These are phyloP conservation scores for Pangasius macronema DNA, from an alignment of 2,797 vertebrate genomes.

Conservation along the genomic window DNA sequence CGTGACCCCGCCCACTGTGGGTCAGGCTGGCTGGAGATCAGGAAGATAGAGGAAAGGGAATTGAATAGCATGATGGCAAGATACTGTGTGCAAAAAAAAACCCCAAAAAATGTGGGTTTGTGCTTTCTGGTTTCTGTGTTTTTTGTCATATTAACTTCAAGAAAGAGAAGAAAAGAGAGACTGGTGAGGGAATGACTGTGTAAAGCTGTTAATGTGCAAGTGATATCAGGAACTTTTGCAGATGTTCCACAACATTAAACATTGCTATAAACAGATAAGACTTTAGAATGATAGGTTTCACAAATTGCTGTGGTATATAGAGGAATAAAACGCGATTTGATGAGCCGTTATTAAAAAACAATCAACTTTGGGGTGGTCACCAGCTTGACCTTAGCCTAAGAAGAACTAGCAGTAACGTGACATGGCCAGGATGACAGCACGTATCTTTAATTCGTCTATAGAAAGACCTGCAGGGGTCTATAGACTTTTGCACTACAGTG, in stretches of 20 bases:
- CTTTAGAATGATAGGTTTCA: background rate
- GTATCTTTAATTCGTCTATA: background rate
- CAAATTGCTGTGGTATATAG: background rate
- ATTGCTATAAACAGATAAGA: background rate
- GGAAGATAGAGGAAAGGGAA: conserved; percentile 36
- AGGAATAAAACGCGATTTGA: background rate
- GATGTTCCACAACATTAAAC: background rate
- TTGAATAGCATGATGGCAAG: background rate
- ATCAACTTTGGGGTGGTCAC: background rate
- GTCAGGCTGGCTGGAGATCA: conserved; percentile 42
- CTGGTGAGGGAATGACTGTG: background rate
- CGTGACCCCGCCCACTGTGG: conserved; percentile 47
- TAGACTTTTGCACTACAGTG: background rate
- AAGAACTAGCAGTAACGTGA: too few species aligned
- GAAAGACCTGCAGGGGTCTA: background rate
- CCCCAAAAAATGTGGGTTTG: background rate
- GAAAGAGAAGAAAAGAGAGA: background rate
- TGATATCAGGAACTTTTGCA: background rate
- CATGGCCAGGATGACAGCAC: background rate
- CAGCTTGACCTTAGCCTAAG: too few species aligned
- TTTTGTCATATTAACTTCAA: background rate
- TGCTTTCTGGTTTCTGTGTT: background rate
- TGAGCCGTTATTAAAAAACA: background rate
- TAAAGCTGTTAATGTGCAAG: background rate
- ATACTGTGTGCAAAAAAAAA: background rate